Base-by-base conservation (phyloP, 2,888 invertebrate genomes). In the Chloroclystis v-ata region DNA sequence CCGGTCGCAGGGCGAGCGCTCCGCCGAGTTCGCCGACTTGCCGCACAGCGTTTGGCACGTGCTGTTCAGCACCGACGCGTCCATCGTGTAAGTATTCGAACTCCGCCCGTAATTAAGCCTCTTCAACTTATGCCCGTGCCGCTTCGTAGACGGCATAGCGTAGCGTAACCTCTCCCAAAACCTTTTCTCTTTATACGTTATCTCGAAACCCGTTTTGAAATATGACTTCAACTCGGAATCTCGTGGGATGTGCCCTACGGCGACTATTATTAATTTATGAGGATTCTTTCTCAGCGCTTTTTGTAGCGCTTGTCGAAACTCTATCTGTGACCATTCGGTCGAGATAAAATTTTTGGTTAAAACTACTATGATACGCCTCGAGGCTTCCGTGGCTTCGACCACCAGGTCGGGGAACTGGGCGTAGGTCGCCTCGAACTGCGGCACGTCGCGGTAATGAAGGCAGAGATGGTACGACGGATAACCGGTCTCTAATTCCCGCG, bases 161-260 rank as follows among this genome's bases (percentile, higher is more conserved):
- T 95, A 97, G 63, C 95, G 91, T 66, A 98, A 89, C 75, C 97
- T 93, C 78, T 97, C 97, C 97, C 97, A 97, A 89, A 98, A 98
- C 67, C 96, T 91, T 74, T 94, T 94, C 84, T 97, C 97, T 71
- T 94, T 95, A 93, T 95, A 95, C 63, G 94, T 91, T 66, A 97
- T 91, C 62, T 95, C 91, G 56, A 95, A 94, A 76, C 95, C 94
- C 55, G 95, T 94, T 82, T 96, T 94, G 56, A 98, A 90, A 77
- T 97, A 97, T 49, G 96, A 94, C 75, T 95, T 91, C 57, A 97
- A 89, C 72, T 97, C 97, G 43, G 94, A 93, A 73, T 97, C 97
- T 60, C 94, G 91, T 70, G 95, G 94, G 46, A 94, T 93, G 51
- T 92, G 91, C 53, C 95, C 91, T 49, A 93, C 92, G 59, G 92